Evolutionary conservation across 2,797 vertebrate genomes (phyloP).

Genomic region (Darevskia mixta): DNA sequence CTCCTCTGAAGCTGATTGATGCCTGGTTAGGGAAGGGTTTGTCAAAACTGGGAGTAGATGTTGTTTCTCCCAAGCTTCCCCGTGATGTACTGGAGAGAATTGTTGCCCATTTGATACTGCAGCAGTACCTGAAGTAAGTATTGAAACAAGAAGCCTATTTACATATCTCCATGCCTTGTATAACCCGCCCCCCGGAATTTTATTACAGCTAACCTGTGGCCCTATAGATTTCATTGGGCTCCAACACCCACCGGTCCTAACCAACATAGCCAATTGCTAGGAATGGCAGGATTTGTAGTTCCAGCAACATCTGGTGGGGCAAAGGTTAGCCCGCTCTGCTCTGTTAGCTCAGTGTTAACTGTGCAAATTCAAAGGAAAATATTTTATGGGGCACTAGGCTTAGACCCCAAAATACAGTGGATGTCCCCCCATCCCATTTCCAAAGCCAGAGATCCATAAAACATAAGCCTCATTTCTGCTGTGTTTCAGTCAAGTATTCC

Average conservation of each 20-base stretch:
- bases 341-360: neutral
- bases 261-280: too few relatives aligned
- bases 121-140: constrained; percentile 89
- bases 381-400: neutral
- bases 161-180: fast-evolving
- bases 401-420: neutral
- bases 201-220: too few relatives aligned
- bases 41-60: constrained; percentile 86
- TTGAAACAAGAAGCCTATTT: neutral
- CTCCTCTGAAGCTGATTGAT: constrained; percentile 92
- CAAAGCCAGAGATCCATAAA: neutral
- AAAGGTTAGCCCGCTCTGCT: neutral
- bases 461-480: neutral
- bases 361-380: neutral
- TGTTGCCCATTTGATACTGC: constrained; percentile 86
- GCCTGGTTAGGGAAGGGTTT: constrained; percentile 92
- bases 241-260: too few relatives aligned
- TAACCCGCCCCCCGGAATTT: neutral
- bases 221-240: too few relatives aligned
- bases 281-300: too few relatives aligned
- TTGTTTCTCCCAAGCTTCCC: constrained; percentile 79
- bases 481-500: neutral
- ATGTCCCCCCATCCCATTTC: neutral
- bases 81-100: constrained; percentile 87
- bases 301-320: too few relatives aligned